Evolutionary conservation across 2,113 vertebrate genomes (phyloP).

Genomic region (Oceanites oceanicus): DNA sequence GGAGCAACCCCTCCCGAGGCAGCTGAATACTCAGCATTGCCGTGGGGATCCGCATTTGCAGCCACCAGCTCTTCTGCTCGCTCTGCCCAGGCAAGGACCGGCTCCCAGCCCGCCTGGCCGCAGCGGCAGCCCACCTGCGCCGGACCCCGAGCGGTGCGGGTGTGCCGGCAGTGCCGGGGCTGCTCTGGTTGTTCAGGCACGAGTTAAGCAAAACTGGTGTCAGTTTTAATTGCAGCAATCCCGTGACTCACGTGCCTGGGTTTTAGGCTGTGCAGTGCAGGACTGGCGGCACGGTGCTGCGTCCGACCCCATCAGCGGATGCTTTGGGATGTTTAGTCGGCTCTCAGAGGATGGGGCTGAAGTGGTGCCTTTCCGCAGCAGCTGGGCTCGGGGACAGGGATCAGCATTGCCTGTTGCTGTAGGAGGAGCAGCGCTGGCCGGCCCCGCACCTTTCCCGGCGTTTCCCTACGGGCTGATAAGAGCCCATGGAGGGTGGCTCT

Average conservation of each 20-base stretch:
- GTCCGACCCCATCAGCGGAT: accelerated
- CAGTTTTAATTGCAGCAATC: background rate
- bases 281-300: background rate
- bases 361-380: background rate
- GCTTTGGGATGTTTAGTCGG: background rate
- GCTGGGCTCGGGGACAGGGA: accelerated
- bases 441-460: accelerated
- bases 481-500: background rate
- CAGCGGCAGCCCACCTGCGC: background rate
- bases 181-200: too few species aligned
- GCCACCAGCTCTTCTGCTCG: background rate
- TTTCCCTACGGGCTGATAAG: background rate
- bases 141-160: accelerated
- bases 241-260: too few species aligned
- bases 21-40: background rate
- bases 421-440: background rate
- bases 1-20: background rate
- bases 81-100: background rate
- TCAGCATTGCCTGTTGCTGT: background rate
- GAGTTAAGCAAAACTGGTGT: background rate
- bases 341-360: background rate
- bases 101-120: background rate
- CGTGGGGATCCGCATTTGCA: background rate
- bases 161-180: too few species aligned
- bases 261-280: background rate